Percentiles rank a stretch among this genome's conserved stretches.
Evolutionary conservation across 2,888 invertebrate genomes (phyloP).

Genomic region (Xanthia togata): DNA sequence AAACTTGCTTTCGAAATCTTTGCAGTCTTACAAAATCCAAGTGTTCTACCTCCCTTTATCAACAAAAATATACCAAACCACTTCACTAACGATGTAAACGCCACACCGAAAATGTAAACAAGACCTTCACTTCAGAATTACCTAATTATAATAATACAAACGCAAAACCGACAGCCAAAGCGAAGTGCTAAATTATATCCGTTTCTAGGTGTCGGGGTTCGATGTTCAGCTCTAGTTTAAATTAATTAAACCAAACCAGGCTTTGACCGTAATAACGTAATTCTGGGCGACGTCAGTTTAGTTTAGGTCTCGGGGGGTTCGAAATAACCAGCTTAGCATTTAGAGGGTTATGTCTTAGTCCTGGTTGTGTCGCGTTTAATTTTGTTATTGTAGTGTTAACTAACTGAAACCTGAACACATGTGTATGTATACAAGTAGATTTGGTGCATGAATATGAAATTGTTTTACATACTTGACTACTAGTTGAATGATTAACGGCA

Average conservation of each 20-base stretch:
- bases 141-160: not conserved
- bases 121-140: too few species aligned
- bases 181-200: conserved; percentile 48
- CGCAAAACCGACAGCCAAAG: conserved; percentile 15
- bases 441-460: conserved; percentile 20
- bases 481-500: too few species aligned
- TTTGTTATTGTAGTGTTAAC: conserved; percentile 52
- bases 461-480: not conserved
- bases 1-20: not conserved
- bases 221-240: conserved; percentile 69
- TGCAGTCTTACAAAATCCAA: not conserved
- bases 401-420: conserved; percentile 1
- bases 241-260: conserved; percentile 78
- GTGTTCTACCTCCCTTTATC: not conserved
- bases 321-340: conserved; percentile 62
- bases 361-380: conserved; percentile 52
- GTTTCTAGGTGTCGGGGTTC: conserved; percentile 69
- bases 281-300: conserved; percentile 69
- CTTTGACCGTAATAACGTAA: conserved; percentile 78
- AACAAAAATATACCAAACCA: not conserved
- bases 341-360: conserved; percentile 55
- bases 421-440: not conserved
- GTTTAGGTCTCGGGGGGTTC: conserved; percentile 67
- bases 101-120: not conserved
- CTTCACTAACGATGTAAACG: not conserved